These are phyloP conservation scores for Discoglossus pictus DNA, from an alignment of 2,797 vertebrate genomes.

Conservation along the genomic window DNA sequence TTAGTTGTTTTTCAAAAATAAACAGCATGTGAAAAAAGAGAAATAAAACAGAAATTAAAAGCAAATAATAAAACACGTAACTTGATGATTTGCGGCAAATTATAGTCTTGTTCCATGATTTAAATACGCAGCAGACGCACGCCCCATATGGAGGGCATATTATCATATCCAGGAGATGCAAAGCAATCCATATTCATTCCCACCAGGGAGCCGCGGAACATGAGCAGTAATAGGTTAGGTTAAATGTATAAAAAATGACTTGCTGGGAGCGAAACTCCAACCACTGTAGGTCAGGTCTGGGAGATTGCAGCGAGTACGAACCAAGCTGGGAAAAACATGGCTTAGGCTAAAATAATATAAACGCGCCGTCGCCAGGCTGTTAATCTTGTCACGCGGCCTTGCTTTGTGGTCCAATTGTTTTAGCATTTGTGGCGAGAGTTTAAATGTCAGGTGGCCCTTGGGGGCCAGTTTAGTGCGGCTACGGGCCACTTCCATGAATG, in stretches of 20 bases:
- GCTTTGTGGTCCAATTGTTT: background rate
- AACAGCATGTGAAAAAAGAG: too few relatives aligned
- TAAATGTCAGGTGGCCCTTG: too few relatives aligned
- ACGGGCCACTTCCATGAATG: too few relatives aligned
- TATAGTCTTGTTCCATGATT: background rate
- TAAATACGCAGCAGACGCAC: background rate
- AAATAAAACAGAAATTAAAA: too few relatives aligned
- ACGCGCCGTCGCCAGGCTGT: background rate
- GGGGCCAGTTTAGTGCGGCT: too few relatives aligned
- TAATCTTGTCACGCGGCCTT: background rate
- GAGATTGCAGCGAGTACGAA: slow-evolving; percentile 1
- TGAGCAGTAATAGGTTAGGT: slow-evolving; percentile 20
- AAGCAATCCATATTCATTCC: slow-evolving; percentile 13
- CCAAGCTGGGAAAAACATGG: background rate
- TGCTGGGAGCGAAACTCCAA: slow-evolving; percentile 21
- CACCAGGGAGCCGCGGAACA: slow-evolving; percentile 15
- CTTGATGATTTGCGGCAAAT: background rate
- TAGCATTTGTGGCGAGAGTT: background rate
- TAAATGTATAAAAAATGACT: slow-evolving; percentile 39
- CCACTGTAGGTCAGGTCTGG: slow-evolving; percentile 1
- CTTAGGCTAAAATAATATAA: background rate
- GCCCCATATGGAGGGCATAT: background rate
- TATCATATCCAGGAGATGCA: slow-evolving; percentile 7
- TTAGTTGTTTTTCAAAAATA: too few relatives aligned
- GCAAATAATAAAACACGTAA: too few relatives aligned